phyloP scores from a whole-genome alignment of 1,140 invertebrate genomes.

The Drosophila quadrilineata region DNA sequence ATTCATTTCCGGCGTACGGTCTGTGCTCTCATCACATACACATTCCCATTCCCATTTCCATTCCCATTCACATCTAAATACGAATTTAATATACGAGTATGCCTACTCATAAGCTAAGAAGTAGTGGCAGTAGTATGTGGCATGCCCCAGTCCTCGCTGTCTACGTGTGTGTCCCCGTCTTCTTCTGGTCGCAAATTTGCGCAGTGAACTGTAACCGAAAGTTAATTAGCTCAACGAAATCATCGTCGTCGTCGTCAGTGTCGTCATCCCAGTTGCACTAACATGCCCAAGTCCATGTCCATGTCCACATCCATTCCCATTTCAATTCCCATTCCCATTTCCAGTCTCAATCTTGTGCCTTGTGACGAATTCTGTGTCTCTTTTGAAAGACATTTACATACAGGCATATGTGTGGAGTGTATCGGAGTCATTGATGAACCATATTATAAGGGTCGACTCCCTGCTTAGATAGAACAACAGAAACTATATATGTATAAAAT shows the following conservation, averaged over 20 bases:
- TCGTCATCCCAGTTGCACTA: slow-evolving; percentile 22
- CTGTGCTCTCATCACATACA: slow-evolving; percentile 39
- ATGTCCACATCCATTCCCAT: background rate
- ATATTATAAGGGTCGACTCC: slow-evolving; percentile 49
- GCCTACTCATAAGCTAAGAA: too few relatives aligned
- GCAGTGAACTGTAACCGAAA: slow-evolving; percentile 75
- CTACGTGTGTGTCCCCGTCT: slow-evolving; percentile 31
- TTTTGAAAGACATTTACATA: slow-evolving; percentile 32
- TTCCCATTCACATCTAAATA: too few relatives aligned
- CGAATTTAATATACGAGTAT: slow-evolving; percentile 48
- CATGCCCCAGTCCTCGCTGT: background rate
- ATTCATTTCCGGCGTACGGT: slow-evolving; percentile 66
- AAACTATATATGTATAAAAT: too few relatives aligned
- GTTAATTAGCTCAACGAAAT: slow-evolving; percentile 71
- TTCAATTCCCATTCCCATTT: background rate
- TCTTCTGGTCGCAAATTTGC: slow-evolving; percentile 56
- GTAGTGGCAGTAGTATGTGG: background rate
- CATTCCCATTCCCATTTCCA: too few relatives aligned
- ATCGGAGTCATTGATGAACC: slow-evolving; percentile 30
- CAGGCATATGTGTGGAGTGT: slow-evolving; percentile 1
- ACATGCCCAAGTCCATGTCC: background rate
- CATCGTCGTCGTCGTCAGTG: too few relatives aligned
- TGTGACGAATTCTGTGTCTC: slow-evolving; percentile 34
- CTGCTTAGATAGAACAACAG: background rate
- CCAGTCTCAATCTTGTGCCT: slow-evolving; percentile 10